These are phyloP conservation scores for Arrhamphus sclerolepis DNA, from an alignment of 2,797 vertebrate species.

Conservation along the genomic window DNA sequence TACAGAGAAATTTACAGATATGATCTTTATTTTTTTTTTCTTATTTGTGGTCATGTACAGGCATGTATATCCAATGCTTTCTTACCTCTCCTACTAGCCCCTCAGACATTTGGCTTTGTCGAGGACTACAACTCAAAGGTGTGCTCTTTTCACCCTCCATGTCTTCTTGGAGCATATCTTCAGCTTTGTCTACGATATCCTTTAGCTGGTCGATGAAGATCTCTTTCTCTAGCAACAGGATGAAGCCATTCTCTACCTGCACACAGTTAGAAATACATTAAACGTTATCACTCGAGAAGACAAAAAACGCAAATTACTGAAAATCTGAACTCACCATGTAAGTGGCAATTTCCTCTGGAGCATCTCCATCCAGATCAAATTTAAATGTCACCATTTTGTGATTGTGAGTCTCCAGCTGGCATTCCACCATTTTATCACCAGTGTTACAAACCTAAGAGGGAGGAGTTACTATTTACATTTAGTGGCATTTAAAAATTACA, in stretches of 20 bases:
- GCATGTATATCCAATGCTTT: not conserved
- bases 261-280: slow-evolving; percentile 23
- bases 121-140: slow-evolving; percentile 85
- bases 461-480: not conserved
- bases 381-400: slow-evolving; percentile 99
- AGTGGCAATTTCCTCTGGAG: slow-evolving; percentile 95
- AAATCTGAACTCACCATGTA: slow-evolving; percentile 87
- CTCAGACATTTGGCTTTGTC: slow-evolving; percentile 73
- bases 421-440: slow-evolving; percentile 99
- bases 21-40: not conserved
- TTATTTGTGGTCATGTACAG: too few species aligned
- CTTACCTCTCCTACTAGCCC: slow-evolving; percentile 73
- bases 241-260: slow-evolving; percentile 97
- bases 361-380: slow-evolving; percentile 96
- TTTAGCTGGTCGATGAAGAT: slow-evolving; percentile 98
- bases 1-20: slow-evolving; percentile 42
- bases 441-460: slow-evolving; percentile 74
- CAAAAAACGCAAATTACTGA: not conserved
- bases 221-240: slow-evolving; percentile 92
- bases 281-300: slow-evolving; percentile 1
- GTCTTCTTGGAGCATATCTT: slow-evolving; percentile 96
- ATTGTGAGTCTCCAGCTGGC: slow-evolving; percentile 98
- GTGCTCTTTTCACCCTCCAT: slow-evolving; percentile 87
- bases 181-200: slow-evolving; percentile 98
- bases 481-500: not conserved